A percentile compares a stretch with the other conserved stretches of the same genome.
phyloP scores from a whole-genome alignment of 2,113 vertebrate genomes.

The Lampris incognitus region DNA sequence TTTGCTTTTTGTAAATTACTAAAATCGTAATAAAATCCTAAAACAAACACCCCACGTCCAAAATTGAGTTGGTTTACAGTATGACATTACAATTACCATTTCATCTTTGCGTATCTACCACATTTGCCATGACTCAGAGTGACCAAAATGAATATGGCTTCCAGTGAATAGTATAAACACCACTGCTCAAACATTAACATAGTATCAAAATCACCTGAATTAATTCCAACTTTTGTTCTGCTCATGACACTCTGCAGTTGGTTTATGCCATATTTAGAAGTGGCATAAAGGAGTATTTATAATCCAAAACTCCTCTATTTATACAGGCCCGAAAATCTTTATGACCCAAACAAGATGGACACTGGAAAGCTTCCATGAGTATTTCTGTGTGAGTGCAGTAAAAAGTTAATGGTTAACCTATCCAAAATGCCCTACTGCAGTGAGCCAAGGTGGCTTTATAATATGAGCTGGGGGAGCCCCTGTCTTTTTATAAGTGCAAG shows the following conservation, averaged over 20 bases:
- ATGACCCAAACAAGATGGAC: conserved; percentile 40
- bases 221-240: background rate
- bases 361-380: conserved; percentile 57
- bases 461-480: conserved; percentile 26
- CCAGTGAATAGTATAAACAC: background rate
- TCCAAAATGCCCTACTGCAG: conserved; percentile 39
- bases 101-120: background rate
- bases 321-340: conserved; percentile 37
- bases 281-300: conserved; percentile 20
- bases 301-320: conserved; percentile 48
- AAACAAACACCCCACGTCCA: too few relatives aligned
- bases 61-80: background rate
- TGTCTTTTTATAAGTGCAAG: conserved; percentile 44
- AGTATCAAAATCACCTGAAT: conserved; percentile 16
- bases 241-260: conserved; percentile 2
- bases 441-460: conserved; percentile 27
- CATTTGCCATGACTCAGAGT: background rate
- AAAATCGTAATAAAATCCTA: background rate
- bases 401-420: conserved; percentile 42
- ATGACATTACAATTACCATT: background rate
- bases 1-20: background rate
- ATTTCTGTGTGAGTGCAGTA: conserved; percentile 60
- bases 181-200: background rate
- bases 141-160: background rate
- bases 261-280: conserved; percentile 31